Evolutionary conservation across 2,113 vertebrate species (phyloP), one percentile per base, ranked within the genome.

Genomic region (Irena cyanogastra): DNA sequence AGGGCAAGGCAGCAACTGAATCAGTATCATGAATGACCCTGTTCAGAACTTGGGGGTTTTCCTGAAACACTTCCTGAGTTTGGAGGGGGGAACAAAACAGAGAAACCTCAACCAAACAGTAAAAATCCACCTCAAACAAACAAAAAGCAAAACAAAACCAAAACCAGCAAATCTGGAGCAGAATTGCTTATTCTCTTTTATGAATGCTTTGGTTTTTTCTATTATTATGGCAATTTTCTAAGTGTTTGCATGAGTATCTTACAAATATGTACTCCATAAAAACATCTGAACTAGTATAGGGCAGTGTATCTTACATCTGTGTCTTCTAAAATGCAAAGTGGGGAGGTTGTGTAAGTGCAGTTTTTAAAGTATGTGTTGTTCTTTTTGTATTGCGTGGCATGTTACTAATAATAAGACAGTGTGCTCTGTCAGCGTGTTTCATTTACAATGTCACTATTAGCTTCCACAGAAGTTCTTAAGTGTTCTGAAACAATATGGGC

Each of bases 111-210:
- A 68, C 26, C 11, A 60, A 26, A 41, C 41, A 41, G 41, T 41
- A 41, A 41, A 41, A 41, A 41, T n/a, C 41, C 41, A 41, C 41
- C 41, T 5, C 41, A 41, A 41, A 41, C 39, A 41, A 41, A 41
- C 41, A 41, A 41, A 41, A 41, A 41, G 41, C 41, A 74, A 57
- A 71, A 63, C 33, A 70, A 49, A 52, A 37, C 11, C 11, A 52
- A 70, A 84, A 20, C 33, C 8, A 65, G 10, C 39, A 53, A 60
- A 35, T 37, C 39, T 17, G 68, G 56, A 82, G 59, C n/a, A 80
- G 50, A 83, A 61, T 85, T 86, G 87, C 41, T 94, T 64, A 74
- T 92, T 63, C 44, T 90, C 39, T 90, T 96, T 93, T 81, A 68
- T 89, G 87, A 97, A 81, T 92, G 44, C 9, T 82, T 87, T 76